Base-by-base conservation (phyloP, 2,888 invertebrate species). In the Ptychoptera albimana region DNA sequence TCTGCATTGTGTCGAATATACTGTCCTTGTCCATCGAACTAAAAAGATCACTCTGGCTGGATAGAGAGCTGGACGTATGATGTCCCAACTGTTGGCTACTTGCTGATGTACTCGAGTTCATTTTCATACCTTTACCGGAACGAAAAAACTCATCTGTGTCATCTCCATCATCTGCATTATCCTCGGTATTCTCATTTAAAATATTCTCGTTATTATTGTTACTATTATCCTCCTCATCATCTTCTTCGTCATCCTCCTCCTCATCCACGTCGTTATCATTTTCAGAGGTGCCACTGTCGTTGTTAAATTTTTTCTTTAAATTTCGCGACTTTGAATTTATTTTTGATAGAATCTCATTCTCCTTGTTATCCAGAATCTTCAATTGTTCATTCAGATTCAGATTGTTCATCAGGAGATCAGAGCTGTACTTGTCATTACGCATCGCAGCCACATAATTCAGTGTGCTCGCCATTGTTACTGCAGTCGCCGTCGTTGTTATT, bases 381-480 rank as follows among this genome's bases (percentile, higher is more conserved):
- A 64, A 49, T 45, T 64, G 62, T 46, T 63, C 61, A 46, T 64
- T 60, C 11, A 64, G 49, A 49, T 63, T 58, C 0, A 59, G 60
- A 39, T 63, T 64, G 43, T 62, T 58, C 2, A 60, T 56, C 10
- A 64, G 45, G 6, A 64, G 47, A 46, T 61, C 57, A 1, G 16
- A 49, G 50, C 45, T 53, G 15, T 52, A 50, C 32, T 49, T 44
- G 34, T 50, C 47, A 47, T 37, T 37, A n/a, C 23, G 34, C 11
- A 10, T 42, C 15, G 23, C 15, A 14, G 16, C n/a, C n/a, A 9
- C 37, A 41, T 31, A 12, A 40, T 30, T n/a, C n/a, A n/a, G n/a
- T 8, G 6, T 13, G 11, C 7, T 29, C 29, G 3, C 30, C 6
- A 2, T 11, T 48, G 35, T 48, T 48, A 11, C 46, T 49, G 12